phyloP scores from a whole-genome alignment of 2,888 invertebrate genomes.

The Polydrusus pterygomalis region DNA sequence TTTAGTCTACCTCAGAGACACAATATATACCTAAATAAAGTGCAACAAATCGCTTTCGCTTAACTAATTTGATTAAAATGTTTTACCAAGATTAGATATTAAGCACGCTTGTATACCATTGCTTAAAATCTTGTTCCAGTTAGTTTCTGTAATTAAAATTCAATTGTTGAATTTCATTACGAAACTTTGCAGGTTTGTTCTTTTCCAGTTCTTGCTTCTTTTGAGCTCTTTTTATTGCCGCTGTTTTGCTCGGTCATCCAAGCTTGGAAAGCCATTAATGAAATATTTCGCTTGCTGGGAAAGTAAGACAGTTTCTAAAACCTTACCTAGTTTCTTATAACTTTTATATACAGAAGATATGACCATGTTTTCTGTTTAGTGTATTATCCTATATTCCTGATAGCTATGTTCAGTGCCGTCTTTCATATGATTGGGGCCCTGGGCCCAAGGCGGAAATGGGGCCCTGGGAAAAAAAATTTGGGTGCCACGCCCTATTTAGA shows the following conservation, averaged over 20 bases:
- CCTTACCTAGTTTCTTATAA: constrained; percentile 17
- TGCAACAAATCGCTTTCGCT: background rate
- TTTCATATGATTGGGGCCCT: too few species aligned
- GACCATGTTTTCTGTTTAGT: background rate
- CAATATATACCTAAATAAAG: too few species aligned
- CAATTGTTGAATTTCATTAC: constrained; percentile 38
- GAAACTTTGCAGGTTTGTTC: constrained; percentile 42
- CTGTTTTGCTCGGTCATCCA: constrained; percentile 36
- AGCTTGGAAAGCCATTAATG: constrained; percentile 46
- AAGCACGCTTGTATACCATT: constrained; percentile 45
- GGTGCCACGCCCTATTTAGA: too few species aligned
- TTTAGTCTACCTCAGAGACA: too few species aligned
- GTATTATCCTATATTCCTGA: background rate
- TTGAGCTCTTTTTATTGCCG: constrained; percentile 35
- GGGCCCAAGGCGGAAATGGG: too few species aligned
- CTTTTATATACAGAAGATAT: background rate
- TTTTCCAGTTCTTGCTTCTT: constrained; percentile 43
- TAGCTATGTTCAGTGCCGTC: too few species aligned
- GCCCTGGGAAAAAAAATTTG: too few species aligned
- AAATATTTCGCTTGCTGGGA: constrained; percentile 37
- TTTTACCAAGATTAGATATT: constrained; percentile 16
- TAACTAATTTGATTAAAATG: background rate
- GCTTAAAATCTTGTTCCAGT: constrained; percentile 23
- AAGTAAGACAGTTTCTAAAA: constrained; percentile 32
- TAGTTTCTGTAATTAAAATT: constrained; percentile 44